Conservation (phyloP, 2,888 invertebrate species). For the Germaria angustata region DNA sequence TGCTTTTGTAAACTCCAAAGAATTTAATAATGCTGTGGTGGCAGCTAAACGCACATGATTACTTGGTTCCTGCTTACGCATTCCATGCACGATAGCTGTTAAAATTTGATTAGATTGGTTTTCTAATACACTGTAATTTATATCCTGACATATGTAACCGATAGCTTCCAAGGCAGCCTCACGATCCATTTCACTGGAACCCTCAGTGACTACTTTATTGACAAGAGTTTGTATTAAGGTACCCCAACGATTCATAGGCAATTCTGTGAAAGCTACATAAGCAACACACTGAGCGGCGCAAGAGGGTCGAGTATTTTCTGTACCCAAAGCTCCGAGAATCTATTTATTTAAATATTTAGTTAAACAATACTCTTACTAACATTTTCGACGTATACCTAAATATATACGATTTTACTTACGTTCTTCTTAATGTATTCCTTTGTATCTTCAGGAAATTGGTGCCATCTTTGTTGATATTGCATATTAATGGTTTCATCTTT, state of each 20-base stretch:
- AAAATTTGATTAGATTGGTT: slow-evolving; percentile 97
- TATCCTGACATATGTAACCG: slow-evolving; percentile 99
- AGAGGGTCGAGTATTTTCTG: slow-evolving; percentile 96
- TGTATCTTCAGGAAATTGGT: slow-evolving; percentile 92
- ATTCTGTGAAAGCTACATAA: slow-evolving; percentile 97
- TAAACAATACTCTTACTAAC: background rate
- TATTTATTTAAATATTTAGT: slow-evolving; percentile 75
- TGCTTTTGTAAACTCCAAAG: slow-evolving; percentile 98
- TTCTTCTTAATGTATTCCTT: slow-evolving; percentile 95
- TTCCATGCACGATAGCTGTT: slow-evolving; percentile 99
- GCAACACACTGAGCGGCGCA: slow-evolving; percentile 99
- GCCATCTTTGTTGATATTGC: slow-evolving; percentile 95
- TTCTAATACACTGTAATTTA: slow-evolving; percentile 94
- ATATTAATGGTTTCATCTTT: slow-evolving; percentile 91
- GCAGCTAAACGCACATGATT: slow-evolving; percentile 97
- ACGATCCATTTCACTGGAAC: slow-evolving; percentile 95
- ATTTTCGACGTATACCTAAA: background rate
- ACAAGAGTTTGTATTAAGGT: slow-evolving; percentile 93
- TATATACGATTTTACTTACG: slow-evolving; percentile 82
- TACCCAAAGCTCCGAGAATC: slow-evolving; percentile 96
- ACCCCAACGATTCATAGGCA: slow-evolving; percentile 95
- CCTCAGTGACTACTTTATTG: slow-evolving; percentile 92
- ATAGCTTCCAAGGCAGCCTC: slow-evolving; percentile 99
- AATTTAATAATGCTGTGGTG: slow-evolving; percentile 97
- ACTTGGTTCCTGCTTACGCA: slow-evolving; percentile 96